Evolutionary conservation across 1,140 invertebrate genomes (phyloP).

Genomic region (Vanessa atalanta): DNA sequence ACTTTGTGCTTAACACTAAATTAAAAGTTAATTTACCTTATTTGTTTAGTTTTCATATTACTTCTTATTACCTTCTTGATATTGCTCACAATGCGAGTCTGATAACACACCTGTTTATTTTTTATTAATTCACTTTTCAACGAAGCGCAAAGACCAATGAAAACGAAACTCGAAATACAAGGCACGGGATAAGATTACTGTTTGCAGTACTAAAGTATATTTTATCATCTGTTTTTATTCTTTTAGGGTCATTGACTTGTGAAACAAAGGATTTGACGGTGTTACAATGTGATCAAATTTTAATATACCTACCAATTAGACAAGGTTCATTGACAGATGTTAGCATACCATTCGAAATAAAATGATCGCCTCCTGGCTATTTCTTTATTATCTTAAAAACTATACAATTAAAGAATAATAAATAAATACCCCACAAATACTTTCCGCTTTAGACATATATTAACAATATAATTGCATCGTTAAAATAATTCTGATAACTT

Average conservation of each 20-base stretch:
- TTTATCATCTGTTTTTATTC: not conserved
- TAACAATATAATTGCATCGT: too few relatives aligned
- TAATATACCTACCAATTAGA: not conserved
- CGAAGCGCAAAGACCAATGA: not conserved
- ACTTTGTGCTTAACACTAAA: too few relatives aligned
- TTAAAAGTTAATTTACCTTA: too few relatives aligned
- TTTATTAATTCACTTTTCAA: not conserved
- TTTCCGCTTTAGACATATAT: too few relatives aligned
- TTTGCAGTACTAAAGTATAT: not conserved
- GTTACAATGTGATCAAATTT: not conserved
- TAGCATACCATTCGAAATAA: not conserved
- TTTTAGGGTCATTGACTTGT: not conserved
- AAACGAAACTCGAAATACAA: not conserved
- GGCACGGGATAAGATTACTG: too few relatives aligned
- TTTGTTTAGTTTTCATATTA: too few relatives aligned
- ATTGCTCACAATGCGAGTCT: not conserved
- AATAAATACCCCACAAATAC: too few relatives aligned
- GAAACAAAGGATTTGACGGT: too few relatives aligned
- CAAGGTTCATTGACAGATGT: not conserved
- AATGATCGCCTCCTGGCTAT: not conserved
- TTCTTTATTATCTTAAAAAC: too few relatives aligned
- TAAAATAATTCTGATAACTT: too few relatives aligned
- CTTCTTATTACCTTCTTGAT: too few relatives aligned
- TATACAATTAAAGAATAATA: too few relatives aligned
- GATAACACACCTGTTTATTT: not conserved